phyloP scores from a whole-genome alignment of 1,140 invertebrate genomes.

The Zaprionus capensis region DNA sequence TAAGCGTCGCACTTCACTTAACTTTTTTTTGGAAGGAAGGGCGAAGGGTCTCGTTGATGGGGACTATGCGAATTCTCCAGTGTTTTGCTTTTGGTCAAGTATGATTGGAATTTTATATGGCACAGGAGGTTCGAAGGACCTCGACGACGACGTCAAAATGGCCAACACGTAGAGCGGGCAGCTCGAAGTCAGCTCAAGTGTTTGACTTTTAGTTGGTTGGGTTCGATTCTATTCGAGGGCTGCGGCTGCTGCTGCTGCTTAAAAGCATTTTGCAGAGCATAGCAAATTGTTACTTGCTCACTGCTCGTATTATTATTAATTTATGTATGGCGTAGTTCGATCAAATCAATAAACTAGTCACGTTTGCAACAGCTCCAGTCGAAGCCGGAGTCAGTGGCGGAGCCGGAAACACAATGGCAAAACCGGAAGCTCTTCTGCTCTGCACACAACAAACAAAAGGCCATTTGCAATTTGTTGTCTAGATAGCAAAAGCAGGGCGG shows the following conservation, averaged over 20 bases:
- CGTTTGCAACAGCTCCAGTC: constrained; percentile 51
- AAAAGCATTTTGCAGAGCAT: constrained; percentile 75
- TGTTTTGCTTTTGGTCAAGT: constrained; percentile 82
- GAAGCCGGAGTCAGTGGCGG: constrained; percentile 15
- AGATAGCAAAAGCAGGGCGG: constrained; percentile 4
- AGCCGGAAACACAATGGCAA: constrained; percentile 44
- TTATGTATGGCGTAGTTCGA: constrained; percentile 70
- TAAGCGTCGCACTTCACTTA: constrained; percentile 75
- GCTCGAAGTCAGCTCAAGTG: constrained; percentile 48
- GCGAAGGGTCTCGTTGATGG: not conserved
- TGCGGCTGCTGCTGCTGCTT: constrained; percentile 31
- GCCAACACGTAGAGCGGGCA: constrained; percentile 62
- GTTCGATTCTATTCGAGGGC: constrained; percentile 5
- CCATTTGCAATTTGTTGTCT: constrained; percentile 75
- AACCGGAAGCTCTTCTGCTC: constrained; percentile 48
- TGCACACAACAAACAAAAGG: constrained; percentile 61
- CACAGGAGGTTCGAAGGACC: constrained; percentile 58
- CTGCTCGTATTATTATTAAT: constrained; percentile 77
- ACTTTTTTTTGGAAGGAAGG: constrained; percentile 28
- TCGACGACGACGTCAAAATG: constrained; percentile 55
- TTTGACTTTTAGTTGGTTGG: constrained; percentile 74
- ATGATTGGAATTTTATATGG: constrained; percentile 82
- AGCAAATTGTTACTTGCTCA: constrained; percentile 78
- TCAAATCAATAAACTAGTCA: constrained; percentile 81
- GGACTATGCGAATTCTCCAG: constrained; percentile 61